phyloP scores from a whole-genome alignment of 2,888 invertebrate species.

The Clistopyga incitator region DNA sequence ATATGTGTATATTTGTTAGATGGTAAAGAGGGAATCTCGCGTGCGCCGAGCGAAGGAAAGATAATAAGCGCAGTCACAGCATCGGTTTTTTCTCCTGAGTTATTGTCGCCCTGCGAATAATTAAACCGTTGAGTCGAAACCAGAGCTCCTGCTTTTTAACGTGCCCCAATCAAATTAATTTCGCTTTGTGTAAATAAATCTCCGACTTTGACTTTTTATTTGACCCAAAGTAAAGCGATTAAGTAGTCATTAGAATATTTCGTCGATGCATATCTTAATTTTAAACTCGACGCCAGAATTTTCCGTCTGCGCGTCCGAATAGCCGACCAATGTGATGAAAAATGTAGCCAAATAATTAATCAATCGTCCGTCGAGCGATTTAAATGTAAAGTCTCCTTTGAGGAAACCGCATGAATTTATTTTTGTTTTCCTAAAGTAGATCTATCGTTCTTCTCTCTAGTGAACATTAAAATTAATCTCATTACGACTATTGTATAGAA shows the following conservation, averaged over 20 bases:
- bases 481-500: conserved; percentile 32
- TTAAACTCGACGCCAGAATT: conserved; percentile 22
- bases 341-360: conserved; percentile 3
- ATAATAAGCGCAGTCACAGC: not conserved
- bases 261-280: conserved; percentile 47
- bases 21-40: not conserved
- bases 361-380: not conserved
- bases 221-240: not conserved
- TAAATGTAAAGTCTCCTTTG: conserved; percentile 3
- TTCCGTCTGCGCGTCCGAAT: not conserved
- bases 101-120: conserved; percentile 10
- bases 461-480: conserved; percentile 6
- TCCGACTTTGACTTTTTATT: not conserved
- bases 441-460: not conserved
- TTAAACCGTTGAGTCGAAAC: conserved; percentile 1
- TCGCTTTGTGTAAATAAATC: conserved; percentile 19
- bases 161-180: not conserved
- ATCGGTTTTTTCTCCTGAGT: not conserved
- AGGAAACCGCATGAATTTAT: not conserved
- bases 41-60: conserved; percentile 11
- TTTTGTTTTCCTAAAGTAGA: conserved; percentile 1
- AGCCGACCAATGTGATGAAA: conserved; percentile 24
- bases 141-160: not conserved
- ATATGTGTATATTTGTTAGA: conserved; percentile 25
- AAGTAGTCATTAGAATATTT: conserved; percentile 8